These are phyloP conservation scores for Cloeon dipterum DNA, from an alignment of 2,888 invertebrate genomes.

Conservation along the genomic window DNA sequence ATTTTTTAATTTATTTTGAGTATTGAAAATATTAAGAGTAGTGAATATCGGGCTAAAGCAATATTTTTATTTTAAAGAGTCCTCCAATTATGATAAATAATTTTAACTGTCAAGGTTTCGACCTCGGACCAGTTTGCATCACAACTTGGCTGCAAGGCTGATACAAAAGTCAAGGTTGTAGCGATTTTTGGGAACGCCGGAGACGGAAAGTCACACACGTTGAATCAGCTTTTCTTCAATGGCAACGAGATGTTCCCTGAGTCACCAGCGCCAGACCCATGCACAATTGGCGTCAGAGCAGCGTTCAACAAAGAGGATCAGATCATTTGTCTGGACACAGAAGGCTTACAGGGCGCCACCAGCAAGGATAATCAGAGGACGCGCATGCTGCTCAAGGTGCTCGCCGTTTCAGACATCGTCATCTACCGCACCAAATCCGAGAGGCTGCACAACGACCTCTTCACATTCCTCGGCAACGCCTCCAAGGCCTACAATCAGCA, in stretches of 20 bases:
- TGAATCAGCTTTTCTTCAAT: slow-evolving; percentile 47
- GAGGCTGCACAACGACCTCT: slow-evolving; percentile 50
- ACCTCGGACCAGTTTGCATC: slow-evolving; percentile 27
- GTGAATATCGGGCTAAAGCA: no score
- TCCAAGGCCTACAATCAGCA: slow-evolving; percentile 49
- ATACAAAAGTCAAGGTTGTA: slow-evolving; percentile 45
- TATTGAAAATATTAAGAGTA: no score
- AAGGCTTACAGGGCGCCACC: slow-evolving; percentile 44
- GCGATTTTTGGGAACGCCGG: slow-evolving; percentile 70
- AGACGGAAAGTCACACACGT: slow-evolving; percentile 57
- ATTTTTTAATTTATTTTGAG: no score
- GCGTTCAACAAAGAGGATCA: slow-evolving; percentile 39
- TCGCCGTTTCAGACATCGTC: slow-evolving; percentile 62
- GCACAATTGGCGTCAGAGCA: slow-evolving; percentile 58
- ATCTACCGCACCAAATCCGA: slow-evolving; percentile 55
- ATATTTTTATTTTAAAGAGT: no score
- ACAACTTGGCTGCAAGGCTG: slow-evolving; percentile 22
- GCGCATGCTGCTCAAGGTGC: slow-evolving; percentile 45
- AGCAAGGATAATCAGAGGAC: slow-evolving; percentile 36
- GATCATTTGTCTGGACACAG: slow-evolving; percentile 53
- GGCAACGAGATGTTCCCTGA: slow-evolving; percentile 39
- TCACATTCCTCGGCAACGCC: slow-evolving; percentile 50
- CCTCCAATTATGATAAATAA: no score
- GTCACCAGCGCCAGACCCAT: slow-evolving; percentile 39
- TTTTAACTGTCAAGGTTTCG: slow-evolving; percentile 16